Percentiles rank a stretch among this genome's conserved stretches.
Conservation (phyloP, 2,113 vertebrate genomes). For the Scomber japonicus region DNA sequence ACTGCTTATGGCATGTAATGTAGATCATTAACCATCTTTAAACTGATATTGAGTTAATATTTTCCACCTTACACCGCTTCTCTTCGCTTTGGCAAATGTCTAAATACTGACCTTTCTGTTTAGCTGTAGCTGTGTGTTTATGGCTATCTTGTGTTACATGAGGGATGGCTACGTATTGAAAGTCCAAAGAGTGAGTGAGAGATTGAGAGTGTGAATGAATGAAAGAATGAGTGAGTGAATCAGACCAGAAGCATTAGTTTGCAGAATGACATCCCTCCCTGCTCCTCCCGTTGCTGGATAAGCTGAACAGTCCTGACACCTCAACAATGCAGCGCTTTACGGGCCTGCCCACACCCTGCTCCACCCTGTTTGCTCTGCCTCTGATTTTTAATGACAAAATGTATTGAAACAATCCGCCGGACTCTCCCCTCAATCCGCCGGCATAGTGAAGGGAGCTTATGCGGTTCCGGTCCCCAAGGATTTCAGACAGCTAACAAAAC, state of each 20-base stretch:
- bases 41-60: not conserved
- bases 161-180: conserved; percentile 1
- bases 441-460: conserved; percentile 92
- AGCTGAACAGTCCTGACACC: conserved; percentile 91
- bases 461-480: conserved; percentile 91
- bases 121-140: not conserved
- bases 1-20: not conserved
- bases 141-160: not conserved
- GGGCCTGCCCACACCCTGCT: conserved; percentile 84
- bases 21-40: conserved; percentile 1
- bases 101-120: not conserved
- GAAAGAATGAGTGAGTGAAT: conserved; percentile 77
- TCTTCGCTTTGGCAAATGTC: not conserved
- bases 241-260: conserved; percentile 89
- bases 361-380: conserved; percentile 90
- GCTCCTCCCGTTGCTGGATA: conserved; percentile 77
- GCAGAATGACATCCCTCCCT: conserved; percentile 86
- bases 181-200: conserved; percentile 45
- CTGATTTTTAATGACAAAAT: conserved; percentile 93
- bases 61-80: not conserved
- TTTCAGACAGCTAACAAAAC: conserved; percentile 97
- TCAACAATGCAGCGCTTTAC: conserved; percentile 89
- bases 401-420: conserved; percentile 93
- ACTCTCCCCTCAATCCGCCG: conserved; percentile 90
- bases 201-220: conserved; percentile 78